Evolutionary conservation across 1,140 invertebrate species (phyloP).

Genomic region (Streblospio benedicti): DNA sequence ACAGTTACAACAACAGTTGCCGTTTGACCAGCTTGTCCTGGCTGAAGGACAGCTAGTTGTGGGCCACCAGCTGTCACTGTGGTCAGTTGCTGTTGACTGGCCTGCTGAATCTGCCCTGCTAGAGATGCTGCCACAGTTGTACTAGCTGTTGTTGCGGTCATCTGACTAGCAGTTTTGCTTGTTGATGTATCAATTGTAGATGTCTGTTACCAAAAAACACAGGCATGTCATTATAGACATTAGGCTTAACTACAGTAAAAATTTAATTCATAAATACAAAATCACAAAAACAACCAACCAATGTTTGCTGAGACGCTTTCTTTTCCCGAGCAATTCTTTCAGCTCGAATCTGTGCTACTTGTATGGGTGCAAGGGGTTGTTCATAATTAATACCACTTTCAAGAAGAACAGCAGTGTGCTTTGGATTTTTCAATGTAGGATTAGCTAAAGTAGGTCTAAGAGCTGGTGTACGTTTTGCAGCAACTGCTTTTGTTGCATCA

Average conservation of each 20-base stretch:
- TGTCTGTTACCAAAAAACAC: background rate
- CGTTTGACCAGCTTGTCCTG: too few species aligned
- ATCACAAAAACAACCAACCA: conserved; percentile 7
- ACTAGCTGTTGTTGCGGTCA: too few species aligned
- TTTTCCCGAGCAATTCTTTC: conserved; percentile 78
- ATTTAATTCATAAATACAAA: background rate
- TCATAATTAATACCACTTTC: conserved; percentile 82
- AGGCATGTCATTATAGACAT: background rate
- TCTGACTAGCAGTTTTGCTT: conserved; percentile 18
- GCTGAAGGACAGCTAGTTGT: too few species aligned
- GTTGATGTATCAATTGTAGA: conserved; percentile 12
- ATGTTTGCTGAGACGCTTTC: conserved; percentile 44
- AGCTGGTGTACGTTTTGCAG: conserved; percentile 58
- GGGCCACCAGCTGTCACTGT: too few species aligned
- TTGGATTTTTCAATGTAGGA: conserved; percentile 65
- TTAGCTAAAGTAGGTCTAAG: conserved; percentile 61
- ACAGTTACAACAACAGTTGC: conserved; percentile 12
- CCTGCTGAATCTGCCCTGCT: too few species aligned
- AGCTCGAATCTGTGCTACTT: conserved; percentile 72
- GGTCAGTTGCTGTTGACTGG: too few species aligned
- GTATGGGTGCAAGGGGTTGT: conserved; percentile 68
- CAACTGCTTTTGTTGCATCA: conserved; percentile 67
- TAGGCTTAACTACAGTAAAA: background rate
- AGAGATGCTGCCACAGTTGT: too few species aligned
- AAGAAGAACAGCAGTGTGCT: conserved; percentile 69